Conservation (phyloP, 2,797 vertebrate species). For the Myotis pilosus region DNA sequence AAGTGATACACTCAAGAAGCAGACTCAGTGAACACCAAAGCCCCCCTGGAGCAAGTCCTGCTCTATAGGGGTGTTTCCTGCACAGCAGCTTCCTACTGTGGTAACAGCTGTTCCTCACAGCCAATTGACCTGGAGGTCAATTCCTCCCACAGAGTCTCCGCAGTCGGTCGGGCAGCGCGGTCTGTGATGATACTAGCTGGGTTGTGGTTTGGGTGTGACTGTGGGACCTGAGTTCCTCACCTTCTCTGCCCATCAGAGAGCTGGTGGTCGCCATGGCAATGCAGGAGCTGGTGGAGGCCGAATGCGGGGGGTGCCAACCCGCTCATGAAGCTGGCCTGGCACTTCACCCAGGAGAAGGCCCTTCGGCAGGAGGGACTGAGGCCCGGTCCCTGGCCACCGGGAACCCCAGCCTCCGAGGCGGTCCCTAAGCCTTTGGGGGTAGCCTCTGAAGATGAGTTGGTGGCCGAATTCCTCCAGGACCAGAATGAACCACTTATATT, state of each 20-base stretch:
- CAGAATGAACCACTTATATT: slow-evolving; percentile 87
- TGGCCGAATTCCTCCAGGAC: slow-evolving; percentile 95
- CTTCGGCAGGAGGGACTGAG: slow-evolving; percentile 89
- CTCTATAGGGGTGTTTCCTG: too few relatives aligned
- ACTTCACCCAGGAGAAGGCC: slow-evolving; percentile 95
- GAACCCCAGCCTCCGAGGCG: slow-evolving; percentile 85
- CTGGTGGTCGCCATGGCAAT: slow-evolving; percentile 92
- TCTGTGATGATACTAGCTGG: fast-evolving
- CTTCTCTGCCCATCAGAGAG: slow-evolving; percentile 44
- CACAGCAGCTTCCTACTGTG: too few relatives aligned
- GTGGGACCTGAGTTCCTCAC: not conserved
- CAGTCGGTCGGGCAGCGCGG: fast-evolving
- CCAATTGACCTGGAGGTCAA: too few relatives aligned
- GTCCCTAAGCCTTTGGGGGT: slow-evolving; percentile 93
- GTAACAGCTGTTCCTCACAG: too few relatives aligned
- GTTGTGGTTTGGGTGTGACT: not conserved
- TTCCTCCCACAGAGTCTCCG: too few relatives aligned
- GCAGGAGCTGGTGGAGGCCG: slow-evolving; percentile 96
- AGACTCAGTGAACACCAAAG: too few relatives aligned
- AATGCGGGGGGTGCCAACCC: slow-evolving; percentile 97
- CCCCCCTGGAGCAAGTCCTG: too few relatives aligned
- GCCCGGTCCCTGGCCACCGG: slow-evolving; percentile 79
- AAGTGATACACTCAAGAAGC: too few relatives aligned
- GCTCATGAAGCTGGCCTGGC: slow-evolving; percentile 96
- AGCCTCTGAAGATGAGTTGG: slow-evolving; percentile 96